Evolutionary conservation across 2,888 invertebrate genomes (phyloP), one percentile per base, ranked within the genome.

Genomic region (Sminthurinus aureus): DNA sequence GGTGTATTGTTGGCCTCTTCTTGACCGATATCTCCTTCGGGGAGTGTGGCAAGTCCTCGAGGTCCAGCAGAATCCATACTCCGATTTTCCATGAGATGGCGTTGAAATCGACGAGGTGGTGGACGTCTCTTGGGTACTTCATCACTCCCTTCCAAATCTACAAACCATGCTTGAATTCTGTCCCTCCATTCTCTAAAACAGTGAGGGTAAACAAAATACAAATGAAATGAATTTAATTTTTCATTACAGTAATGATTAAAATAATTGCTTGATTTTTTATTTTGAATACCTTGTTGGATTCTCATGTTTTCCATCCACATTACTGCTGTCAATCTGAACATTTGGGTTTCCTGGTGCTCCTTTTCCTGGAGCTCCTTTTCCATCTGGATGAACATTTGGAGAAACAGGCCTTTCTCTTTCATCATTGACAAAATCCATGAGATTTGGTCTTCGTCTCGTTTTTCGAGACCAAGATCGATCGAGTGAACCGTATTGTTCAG

Each of bases 381-480:
- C 52, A n/a, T 87, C 87, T 18, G 79, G 69, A 64, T 86, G 85
- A 24, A 83, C 83, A 0, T 87, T 86, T 18, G 93, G 95, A 13
- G 93, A 94, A 83, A 91, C 93, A 13, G 94, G 93, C 84, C 95
- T 91, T 90, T 95, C 96, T 18, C 95, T 92, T 87, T 95, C 94
- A 0, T 92, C 91, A 26, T 93, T 88, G 8, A 88, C 92, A 89
- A 94, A 94, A 90, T 96, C 94, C 84, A 94, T 90, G 15, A 95
- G 91, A 88, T 96, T 96, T 1, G 96, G 95, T n/a, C 96, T 93
- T 87, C 96, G 94, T 87, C 94, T 91, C 0, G 94, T 94, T 89
- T 96, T 93, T 0, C 96, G 93, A 0, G 96, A 95, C 95, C 96
- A 96, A 0, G 96, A 96, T 2, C 97, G 95, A 91, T 97, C 97